These are phyloP conservation scores for Solenodon paradoxus DNA, from an alignment of 2,113 vertebrate genomes.

Conservation along the genomic window DNA sequence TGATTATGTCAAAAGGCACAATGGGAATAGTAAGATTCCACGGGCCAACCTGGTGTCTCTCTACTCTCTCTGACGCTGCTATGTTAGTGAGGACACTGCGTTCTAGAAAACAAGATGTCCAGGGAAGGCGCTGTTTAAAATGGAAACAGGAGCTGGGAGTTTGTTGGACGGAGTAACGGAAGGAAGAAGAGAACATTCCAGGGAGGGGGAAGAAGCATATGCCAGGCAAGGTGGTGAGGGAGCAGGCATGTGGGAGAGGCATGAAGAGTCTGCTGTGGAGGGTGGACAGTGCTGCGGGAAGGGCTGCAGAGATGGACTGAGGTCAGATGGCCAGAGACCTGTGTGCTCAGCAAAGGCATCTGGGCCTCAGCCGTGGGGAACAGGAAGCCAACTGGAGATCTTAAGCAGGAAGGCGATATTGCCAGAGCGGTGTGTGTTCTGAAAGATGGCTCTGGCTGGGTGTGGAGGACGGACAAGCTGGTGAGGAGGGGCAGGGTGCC, in stretches of 20 bases:
- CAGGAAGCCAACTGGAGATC: not conserved
- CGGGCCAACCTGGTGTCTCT: not conserved
- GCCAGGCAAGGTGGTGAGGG: not conserved
- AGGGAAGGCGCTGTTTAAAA: not conserved
- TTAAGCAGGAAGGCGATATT: not conserved
- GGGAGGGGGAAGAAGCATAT: not conserved
- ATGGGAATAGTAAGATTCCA: not conserved
- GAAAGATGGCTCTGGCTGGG: not conserved
- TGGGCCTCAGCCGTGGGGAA: not conserved
- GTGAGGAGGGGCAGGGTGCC: not conserved
- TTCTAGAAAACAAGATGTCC: not conserved
- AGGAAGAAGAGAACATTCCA: not conserved
- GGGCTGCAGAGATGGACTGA: not conserved
- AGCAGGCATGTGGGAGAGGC: no score
- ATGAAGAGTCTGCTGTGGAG: not conserved
- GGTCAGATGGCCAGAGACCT: not conserved
- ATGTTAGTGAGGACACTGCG: not conserved
- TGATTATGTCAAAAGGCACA: not conserved
- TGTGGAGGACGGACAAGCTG: not conserved
- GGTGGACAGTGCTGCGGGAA: not conserved
- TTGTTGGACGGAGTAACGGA: not conserved
- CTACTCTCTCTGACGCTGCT: not conserved
- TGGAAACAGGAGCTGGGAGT: not conserved
- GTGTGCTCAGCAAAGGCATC: not conserved
- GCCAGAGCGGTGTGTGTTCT: not conserved